These are phyloP conservation scores for Zhengitettix transpicula DNA, from an alignment of 2,888 invertebrate genomes.

Conservation along the genomic window DNA sequence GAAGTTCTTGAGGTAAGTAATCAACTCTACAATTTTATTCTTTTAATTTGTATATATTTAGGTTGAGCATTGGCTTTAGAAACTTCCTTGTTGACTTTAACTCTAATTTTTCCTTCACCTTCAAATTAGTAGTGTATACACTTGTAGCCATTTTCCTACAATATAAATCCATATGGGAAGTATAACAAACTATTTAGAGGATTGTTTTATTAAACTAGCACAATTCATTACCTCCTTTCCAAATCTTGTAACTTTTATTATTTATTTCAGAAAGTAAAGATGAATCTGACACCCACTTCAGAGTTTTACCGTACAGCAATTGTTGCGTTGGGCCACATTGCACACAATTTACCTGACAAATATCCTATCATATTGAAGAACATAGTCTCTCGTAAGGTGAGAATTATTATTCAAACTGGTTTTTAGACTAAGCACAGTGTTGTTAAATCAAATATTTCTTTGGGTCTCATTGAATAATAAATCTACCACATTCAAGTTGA, in stretches of 20 bases:
- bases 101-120: background rate
- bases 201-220: too few species aligned
- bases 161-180: too few species aligned
- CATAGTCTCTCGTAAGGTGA: conserved; percentile 77
- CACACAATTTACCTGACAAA: conserved; percentile 76
- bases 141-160: background rate
- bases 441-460: background rate
- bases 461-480: background rate
- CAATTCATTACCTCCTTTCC: background rate
- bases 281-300: conserved; percentile 55
- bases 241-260: background rate
- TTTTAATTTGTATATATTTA: background rate
- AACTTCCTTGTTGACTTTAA: background rate
- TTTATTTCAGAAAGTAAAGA: conserved; percentile 39
- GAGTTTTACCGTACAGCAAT: conserved; percentile 83
- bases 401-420: conserved; percentile 2
- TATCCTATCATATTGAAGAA: conserved; percentile 85
- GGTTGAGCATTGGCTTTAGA: background rate
- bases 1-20: conserved; percentile 51
- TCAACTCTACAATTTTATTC: background rate
- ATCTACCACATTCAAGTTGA: too few species aligned
- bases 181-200: too few species aligned
- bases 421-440: background rate
- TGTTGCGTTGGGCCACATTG: conserved; percentile 87
- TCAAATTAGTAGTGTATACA: background rate